These are phyloP conservation scores for Chelmon rostratus DNA, from an alignment of 2,797 vertebrate species.

Conservation along the genomic window DNA sequence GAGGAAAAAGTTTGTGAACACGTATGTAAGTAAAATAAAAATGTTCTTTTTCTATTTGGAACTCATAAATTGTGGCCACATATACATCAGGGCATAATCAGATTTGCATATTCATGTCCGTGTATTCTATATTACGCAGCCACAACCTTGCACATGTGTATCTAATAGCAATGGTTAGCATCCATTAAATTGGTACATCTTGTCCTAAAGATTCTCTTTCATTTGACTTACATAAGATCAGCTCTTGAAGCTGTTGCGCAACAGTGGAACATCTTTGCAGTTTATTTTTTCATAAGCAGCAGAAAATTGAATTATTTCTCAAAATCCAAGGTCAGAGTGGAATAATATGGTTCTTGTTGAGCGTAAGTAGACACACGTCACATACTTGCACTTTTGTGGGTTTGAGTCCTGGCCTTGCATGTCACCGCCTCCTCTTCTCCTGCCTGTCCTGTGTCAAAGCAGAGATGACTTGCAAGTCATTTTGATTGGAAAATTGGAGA, in stretches of 20 bases:
- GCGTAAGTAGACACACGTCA: not conserved
- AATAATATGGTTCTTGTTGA: not conserved
- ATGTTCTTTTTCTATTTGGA: not conserved
- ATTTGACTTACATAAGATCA: conserved; percentile 30
- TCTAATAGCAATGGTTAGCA: conserved; percentile 29
- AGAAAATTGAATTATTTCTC: conserved; percentile 7
- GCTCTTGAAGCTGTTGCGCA: conserved; percentile 4
- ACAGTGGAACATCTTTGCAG: conserved; percentile 6
- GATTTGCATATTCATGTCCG: conserved; percentile 27
- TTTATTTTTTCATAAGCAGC: conserved; percentile 1
- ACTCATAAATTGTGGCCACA: not conserved
- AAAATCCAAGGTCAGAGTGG: conserved; percentile 7
- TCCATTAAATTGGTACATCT: conserved; percentile 36
- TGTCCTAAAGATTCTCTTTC: conserved; percentile 31
- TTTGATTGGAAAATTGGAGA: not conserved
- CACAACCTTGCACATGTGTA: conserved; percentile 22
- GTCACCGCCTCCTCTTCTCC: conserved; percentile 17
- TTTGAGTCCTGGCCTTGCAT: conserved; percentile 29
- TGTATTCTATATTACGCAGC: conserved; percentile 26
- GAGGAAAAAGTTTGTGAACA: not conserved
- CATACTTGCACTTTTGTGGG: conserved; percentile 2
- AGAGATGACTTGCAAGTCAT: conserved; percentile 6
- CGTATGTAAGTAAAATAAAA: not conserved
- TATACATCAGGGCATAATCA: conserved; percentile 26
- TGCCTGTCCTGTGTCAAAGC: conserved; percentile 25